Base-by-base conservation (phyloP, 2,888 invertebrate genomes). In the Dryobotodes eremita region DNA sequence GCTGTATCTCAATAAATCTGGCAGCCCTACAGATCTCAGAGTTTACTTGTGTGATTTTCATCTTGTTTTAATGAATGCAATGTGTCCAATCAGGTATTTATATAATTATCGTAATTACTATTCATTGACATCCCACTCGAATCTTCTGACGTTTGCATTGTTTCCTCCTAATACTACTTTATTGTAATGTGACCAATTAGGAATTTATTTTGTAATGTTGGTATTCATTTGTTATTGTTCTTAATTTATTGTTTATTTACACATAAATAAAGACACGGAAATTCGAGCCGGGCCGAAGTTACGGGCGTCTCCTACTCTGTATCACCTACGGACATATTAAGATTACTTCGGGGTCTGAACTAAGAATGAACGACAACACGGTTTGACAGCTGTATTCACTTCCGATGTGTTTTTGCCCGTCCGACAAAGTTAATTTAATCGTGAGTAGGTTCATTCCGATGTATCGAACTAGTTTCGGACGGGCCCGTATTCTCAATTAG, bases 41-140 rank as follows among this genome's bases (percentile, higher is more conserved):
- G 42, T 23, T 20, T 13, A n/a, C 55, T 50, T 83, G 31, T 65
- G 26, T 3, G 55, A 55, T 55, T 82, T 20, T 50, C 15, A 42
- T n/a, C 23, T 42, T 36, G 55, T 57, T 55, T 46, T 23, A 59
- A 48, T 57, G 57, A 65, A 48, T 66, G 70, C 31, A n/a, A 70
- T 61, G 50, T 61, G 36, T 64, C 50, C 53, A 50, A 79, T 66
- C 53, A 61, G 31, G 65, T 71, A 80, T 62, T 53, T 65, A 74
- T 26, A n/a, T 72, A 77, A 80, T 69, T n/a, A 65, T 59, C 26
- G 15, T 50, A 77, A 80, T 83, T 31, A 59, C 64, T 17, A 64
- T n/a, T 50, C 50, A 77, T 69, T 17, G 62, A 17, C 62, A 69
- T 78, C 69, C 55, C 53, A 46, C 79, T 46, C 36, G 46, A 53